A percentile compares a stretch with the other conserved stretches of the same genome.
Conservation (phyloP, 30 jellyfish, hydroid and myxozoan species). For the Hydractinia symbiolongicarpus region DNA sequence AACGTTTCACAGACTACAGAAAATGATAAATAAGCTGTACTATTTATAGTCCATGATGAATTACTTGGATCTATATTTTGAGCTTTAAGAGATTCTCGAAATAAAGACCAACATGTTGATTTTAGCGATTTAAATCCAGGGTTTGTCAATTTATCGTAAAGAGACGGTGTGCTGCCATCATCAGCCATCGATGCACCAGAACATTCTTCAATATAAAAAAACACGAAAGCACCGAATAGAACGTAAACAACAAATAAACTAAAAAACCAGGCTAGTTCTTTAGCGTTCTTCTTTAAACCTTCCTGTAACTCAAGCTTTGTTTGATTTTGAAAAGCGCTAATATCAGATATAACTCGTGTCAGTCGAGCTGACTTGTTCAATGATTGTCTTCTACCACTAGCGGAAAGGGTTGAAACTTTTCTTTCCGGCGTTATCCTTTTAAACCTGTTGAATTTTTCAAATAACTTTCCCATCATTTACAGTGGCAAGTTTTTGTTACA, state of each 20-base stretch:
- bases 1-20: neutral
- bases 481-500: too few species aligned
- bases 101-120: neutral
- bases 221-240: neutral
- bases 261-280: neutral
- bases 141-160: neutral
- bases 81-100: neutral
- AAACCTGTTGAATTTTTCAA: too few species aligned
- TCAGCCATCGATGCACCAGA: neutral
- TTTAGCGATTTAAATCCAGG: neutral
- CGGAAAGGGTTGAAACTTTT: neutral
- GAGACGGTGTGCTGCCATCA: conserved; percentile 3
- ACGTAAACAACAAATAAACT: neutral
- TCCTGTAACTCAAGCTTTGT: neutral
- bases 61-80: neutral
- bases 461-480: too few species aligned
- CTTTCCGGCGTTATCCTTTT: too few species aligned
- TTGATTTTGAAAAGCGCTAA: neutral
- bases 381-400: neutral
- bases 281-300: conserved; percentile 5
- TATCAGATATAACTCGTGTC: neutral
- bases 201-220: conserved; percentile 23
- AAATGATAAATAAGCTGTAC: neutral
- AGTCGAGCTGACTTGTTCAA: neutral
- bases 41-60: neutral